A percentile compares a stretch with the other conserved stretches of the same genome.
These are phyloP conservation scores for Diorhabda sublineata DNA, from an alignment of 1,140 invertebrate species.

Conservation along the genomic window DNA sequence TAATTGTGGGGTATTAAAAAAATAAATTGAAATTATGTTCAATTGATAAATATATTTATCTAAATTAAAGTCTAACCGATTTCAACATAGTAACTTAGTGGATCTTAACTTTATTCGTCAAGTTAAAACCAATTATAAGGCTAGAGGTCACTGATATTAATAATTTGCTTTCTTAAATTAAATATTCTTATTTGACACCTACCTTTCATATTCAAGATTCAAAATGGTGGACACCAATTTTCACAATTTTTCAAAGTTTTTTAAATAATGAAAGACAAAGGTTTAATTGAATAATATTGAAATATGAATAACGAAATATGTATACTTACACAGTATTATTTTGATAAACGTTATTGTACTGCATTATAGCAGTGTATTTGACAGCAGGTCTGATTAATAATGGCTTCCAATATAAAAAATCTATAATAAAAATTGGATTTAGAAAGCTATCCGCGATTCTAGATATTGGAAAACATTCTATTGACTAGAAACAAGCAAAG, in stretches of 20 bases:
- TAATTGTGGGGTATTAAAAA: too few relatives aligned
- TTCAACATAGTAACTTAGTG: too few relatives aligned
- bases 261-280: neutral
- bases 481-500: too few relatives aligned
- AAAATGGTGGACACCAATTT: neutral
- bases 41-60: too few relatives aligned
- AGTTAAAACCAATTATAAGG: too few relatives aligned
- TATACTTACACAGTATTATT: conserved; percentile 40
- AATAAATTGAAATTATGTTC: too few relatives aligned
- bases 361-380: conserved; percentile 39
- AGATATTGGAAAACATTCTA: too few relatives aligned
- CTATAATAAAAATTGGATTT: conserved; percentile 29
- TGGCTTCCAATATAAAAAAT: conserved; percentile 39
- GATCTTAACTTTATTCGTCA: too few relatives aligned
- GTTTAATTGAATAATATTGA: neutral
- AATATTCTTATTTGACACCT: neutral
- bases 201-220: neutral
- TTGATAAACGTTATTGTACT: conserved; percentile 44
- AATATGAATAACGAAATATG: neutral
- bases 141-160: too few relatives aligned
- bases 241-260: neutral
- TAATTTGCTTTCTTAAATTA: too few relatives aligned
- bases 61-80: too few relatives aligned
- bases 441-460: too few relatives aligned
- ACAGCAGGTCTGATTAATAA: conserved; percentile 33